These are phyloP conservation scores for Drosophila guanche DNA, from an alignment of 1,140 invertebrate genomes.

Conservation along the genomic window DNA sequence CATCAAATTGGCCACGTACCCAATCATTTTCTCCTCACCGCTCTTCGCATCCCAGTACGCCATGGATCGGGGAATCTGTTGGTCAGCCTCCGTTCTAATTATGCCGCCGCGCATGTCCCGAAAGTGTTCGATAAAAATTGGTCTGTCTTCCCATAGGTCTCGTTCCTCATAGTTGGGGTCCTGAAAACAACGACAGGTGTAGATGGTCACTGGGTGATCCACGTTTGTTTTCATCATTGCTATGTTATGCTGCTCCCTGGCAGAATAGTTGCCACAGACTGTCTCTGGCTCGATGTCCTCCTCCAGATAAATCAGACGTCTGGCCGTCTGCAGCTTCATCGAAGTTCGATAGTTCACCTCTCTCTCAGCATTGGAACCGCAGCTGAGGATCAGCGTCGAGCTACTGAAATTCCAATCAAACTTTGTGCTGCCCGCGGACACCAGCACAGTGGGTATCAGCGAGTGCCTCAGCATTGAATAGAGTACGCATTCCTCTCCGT, in stretches of 20 bases:
- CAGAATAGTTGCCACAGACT: conserved; percentile 34
- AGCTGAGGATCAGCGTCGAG: conserved; percentile 38
- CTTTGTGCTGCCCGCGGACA: conserved; percentile 25
- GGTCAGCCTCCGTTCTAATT: conserved; percentile 30
- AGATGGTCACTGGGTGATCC: conserved; percentile 10
- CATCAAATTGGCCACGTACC: conserved; percentile 49
- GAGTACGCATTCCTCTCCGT: conserved; percentile 49
- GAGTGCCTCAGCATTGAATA: conserved; percentile 31
- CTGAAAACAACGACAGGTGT: conserved; percentile 51
- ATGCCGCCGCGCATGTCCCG: conserved; percentile 43
- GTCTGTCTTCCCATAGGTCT: not conserved
- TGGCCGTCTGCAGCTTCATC: conserved; percentile 34
- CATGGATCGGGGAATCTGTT: conserved; percentile 48
- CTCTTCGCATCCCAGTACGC: conserved; percentile 18
- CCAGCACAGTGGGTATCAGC: conserved; percentile 24
- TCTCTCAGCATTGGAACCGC: conserved; percentile 21
- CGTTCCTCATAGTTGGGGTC: conserved; percentile 20
- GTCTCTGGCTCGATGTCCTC: not conserved
- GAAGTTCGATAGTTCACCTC: conserved; percentile 26
- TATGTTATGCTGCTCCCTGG: conserved; percentile 56
- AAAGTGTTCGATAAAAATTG: conserved; percentile 61
- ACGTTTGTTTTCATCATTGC: conserved; percentile 39
- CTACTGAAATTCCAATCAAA: conserved; percentile 46
- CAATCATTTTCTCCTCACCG: conserved; percentile 25
- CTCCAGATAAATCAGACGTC: conserved; percentile 36